phyloP scores from a whole-genome alignment of 2,888 invertebrate species.

The Holacanthella duospinosa region DNA sequence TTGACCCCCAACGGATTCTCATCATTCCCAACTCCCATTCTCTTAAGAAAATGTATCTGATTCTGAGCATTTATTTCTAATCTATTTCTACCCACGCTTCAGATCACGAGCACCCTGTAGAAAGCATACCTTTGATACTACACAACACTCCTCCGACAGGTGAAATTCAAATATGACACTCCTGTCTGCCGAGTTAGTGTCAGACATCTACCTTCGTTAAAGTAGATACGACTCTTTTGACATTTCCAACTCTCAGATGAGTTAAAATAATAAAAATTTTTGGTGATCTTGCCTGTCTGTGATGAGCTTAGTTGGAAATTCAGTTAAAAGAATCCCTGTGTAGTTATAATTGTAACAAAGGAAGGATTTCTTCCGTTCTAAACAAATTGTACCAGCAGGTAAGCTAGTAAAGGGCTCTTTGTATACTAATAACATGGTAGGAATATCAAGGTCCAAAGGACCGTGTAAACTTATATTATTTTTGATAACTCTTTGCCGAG shows the following conservation, averaged over 20 bases:
- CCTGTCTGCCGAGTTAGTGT: background rate
- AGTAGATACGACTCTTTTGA: too few relatives aligned
- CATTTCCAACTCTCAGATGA: too few relatives aligned
- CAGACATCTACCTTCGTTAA: too few relatives aligned
- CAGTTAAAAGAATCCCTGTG: slow-evolving; percentile 3
- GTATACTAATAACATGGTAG: background rate
- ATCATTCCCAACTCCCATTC: background rate
- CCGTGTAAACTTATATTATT: background rate
- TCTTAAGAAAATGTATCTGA: background rate
- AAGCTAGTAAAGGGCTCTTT: background rate
- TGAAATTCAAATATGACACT: background rate
- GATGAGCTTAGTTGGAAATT: background rate
- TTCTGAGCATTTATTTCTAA: background rate
- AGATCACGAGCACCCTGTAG: background rate
- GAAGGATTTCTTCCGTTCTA: slow-evolving; percentile 2
- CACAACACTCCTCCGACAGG: background rate
- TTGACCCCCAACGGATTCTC: background rate
- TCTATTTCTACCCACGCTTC: background rate
- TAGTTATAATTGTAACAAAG: slow-evolving; percentile 7
- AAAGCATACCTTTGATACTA: background rate
- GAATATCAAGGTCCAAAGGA: background rate
- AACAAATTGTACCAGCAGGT: slow-evolving; percentile 3
- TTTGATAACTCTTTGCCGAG: background rate
- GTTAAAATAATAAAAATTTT: background rate
- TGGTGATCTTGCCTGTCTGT: background rate